phyloP scores from a whole-genome alignment of 2,113 vertebrate genomes.

The Misgurnus mizolepis region DNA sequence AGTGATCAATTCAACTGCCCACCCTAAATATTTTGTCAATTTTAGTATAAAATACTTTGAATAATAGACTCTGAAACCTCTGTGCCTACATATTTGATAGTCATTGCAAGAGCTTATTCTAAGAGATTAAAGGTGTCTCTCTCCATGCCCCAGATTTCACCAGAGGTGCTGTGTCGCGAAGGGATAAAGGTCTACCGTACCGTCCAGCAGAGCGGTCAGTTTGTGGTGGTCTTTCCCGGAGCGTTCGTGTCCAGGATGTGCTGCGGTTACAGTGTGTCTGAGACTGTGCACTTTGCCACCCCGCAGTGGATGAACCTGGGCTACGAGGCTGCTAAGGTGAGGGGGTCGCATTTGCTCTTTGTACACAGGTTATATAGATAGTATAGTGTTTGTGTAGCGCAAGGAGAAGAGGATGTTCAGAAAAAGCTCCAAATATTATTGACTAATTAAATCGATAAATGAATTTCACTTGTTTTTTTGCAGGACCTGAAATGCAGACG shows the following conservation, averaged over 20 bases:
- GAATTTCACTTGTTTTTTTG: neutral
- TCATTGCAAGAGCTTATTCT: neutral
- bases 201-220: slow-evolving; percentile 96
- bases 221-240: slow-evolving; percentile 96
- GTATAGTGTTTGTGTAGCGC: neutral
- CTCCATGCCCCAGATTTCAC: slow-evolving; percentile 84
- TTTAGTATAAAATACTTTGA: too few species aligned
- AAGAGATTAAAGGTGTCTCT: neutral
- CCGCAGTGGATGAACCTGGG: slow-evolving; percentile 98
- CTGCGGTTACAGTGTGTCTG: slow-evolving; percentile 97
- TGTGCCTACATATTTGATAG: too few species aligned
- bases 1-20: too few species aligned
- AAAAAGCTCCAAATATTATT: neutral
- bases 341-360: neutral
- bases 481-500: slow-evolving; percentile 96
- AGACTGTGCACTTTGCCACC: slow-evolving; percentile 98
- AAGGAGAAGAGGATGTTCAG: neutral
- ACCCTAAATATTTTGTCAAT: too few species aligned
- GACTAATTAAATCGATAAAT: neutral
- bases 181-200: slow-evolving; percentile 96
- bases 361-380: neutral
- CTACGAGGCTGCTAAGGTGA: slow-evolving; percentile 95
- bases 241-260: slow-evolving; percentile 98
- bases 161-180: slow-evolving; percentile 95
- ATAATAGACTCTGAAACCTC: too few species aligned